Base-by-base conservation (phyloP, 2,113 vertebrate species). In the Cichladusa arquata region DNA sequence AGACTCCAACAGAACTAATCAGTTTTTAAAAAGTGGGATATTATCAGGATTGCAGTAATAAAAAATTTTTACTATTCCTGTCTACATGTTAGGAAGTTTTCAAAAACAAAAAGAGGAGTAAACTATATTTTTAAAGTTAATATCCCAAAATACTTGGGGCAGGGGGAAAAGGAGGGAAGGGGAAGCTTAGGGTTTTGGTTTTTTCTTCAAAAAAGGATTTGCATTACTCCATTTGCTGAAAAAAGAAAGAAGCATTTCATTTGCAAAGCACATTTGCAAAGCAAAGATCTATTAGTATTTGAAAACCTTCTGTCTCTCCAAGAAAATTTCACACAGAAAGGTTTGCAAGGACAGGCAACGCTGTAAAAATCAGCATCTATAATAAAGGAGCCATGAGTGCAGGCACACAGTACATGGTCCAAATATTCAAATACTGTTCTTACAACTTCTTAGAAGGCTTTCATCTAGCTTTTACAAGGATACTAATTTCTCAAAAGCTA, bases 401-500 rank as follows among this genome's bases (percentile, higher is more conserved):
- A 92, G 9, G 47, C 42, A 73, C 25, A 36, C 5, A 44, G 71
- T 51, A 60, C 28, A 58, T 3, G 7, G 34, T 12, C 84, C 13
- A 89, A 85, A 81, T 51, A 64, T 6, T 81, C 15, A 91, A 87
- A 84, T 48, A 64, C 5, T 77, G 38, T 28, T 90, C 70, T 89
- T 34, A 15, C 7, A 92, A 71, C 50, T 81, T 86, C 58, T 86
- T 84, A 60, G 67, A 85, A 90, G 53, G 53, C 23, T 90, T 93
- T 81, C 14, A 51, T 54, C 58, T 66, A n/a, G 73, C 42, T 87
- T 88, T 79, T 64, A 80, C 25, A 53, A 69, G 31, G 28, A 88
- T 62, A 86, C 8, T 31, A 64, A 64, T 89, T 78, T 85, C 40
- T 48, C 61, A 79, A 69, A 93, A 84, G 64, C 79, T 38, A 45